Conservation (phyloP, 2,797 vertebrate genomes). For the Sus cebifrons region DNA sequence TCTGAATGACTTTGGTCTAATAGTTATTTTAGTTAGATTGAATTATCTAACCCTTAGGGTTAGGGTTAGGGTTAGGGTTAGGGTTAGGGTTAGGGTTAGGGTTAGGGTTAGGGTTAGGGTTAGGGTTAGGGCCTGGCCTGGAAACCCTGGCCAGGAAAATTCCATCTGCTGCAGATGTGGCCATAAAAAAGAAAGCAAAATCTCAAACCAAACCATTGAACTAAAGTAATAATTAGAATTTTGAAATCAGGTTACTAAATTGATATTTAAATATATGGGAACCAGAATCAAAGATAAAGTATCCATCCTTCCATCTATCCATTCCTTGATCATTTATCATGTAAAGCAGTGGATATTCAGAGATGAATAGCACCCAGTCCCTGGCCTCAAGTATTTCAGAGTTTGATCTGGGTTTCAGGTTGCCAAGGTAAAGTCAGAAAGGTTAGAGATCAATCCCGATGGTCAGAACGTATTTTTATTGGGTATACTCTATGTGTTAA, state of each 20-base stretch:
- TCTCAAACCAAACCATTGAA: not conserved
- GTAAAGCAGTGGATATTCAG: not conserved
- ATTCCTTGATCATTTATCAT: not conserved
- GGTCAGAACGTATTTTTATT: not conserved
- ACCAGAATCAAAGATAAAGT: not conserved
- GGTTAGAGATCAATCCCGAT: not conserved
- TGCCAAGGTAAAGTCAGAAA: not conserved
- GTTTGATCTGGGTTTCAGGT: not conserved
- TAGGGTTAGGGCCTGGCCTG: too few species aligned
- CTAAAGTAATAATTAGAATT: conserved; percentile 18
- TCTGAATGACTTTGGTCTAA: too few species aligned
- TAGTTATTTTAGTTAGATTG: too few species aligned
- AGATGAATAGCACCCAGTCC: not conserved
- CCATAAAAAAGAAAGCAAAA: not conserved
- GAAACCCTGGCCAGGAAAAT: too few species aligned
- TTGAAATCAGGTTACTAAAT: not conserved
- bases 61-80: too few species aligned
- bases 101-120: too few species aligned
- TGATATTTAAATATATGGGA: not conserved
- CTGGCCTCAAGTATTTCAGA: not conserved
- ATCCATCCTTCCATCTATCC: not conserved
- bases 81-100: too few species aligned
- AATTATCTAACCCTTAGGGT: too few species aligned
- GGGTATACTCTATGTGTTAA: not conserved
- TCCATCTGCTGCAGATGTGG: too few species aligned